Base-by-base conservation (phyloP, 2,797 vertebrate species). In the Brachyalestes nurse region DNA sequence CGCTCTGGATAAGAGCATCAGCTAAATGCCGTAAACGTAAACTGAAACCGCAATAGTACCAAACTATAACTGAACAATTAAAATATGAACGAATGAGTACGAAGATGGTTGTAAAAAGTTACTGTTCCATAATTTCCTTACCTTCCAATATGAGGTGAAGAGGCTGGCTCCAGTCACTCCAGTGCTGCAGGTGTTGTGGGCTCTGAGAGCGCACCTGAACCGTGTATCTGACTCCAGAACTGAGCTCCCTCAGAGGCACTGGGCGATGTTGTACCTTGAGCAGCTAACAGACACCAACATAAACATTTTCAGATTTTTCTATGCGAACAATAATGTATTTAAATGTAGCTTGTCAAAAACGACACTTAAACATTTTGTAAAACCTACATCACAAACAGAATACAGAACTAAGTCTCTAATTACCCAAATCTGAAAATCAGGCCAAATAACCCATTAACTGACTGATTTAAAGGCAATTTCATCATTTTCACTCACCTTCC, bases 151-250 rank as follows among this genome's bases (percentile, higher is more conserved):
- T 90, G 82, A 97, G 91, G 34, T 89, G 77, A 47, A 92, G 84
- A 0, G 93, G 89, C 0, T 82, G 45, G 75, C 97, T 99, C 97
- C 98, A 99, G 58, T 95, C 88, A 34, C 97, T 98, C 98, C 97
- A 98, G 86, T 94, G 17, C 0, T 93, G 92, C 0, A 89, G 89
- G 0, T 88, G 83, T 0, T 16, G 83, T 3, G 57, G 83, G 6
- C 86, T 81, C 71, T 89, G 93, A 89, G 92, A 90, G 72, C 95
- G 95, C 12, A 96, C 95, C 83, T 96, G 94, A 81, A 94, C 73
- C 0, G 82, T 89, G 85, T 92, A 94, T 1, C 92, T 90, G 69
- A 93, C 85, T 4, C 86, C 91, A 19, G 95, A 90, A 45, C 91
- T 90, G 38, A 94, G 82, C 7, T 84, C 86, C 73, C 86, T 86